Evolutionary conservation across 2,888 invertebrate genomes (phyloP).

Genomic region (Philaethria dido): DNA sequence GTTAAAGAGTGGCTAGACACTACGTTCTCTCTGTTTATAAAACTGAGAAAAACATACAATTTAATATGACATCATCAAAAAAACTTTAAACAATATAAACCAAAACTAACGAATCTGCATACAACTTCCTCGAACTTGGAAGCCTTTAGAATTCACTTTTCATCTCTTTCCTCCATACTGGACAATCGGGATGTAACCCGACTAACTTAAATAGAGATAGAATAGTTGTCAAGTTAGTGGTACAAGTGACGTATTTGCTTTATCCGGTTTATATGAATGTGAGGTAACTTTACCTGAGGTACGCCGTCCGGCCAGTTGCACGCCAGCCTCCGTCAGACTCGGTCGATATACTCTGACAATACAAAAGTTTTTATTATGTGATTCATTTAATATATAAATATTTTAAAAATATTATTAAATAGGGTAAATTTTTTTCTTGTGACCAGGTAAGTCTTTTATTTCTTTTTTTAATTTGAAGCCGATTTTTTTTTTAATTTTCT

Average conservation of each 20-base stretch:
- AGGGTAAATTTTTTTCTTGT: conserved; percentile 2
- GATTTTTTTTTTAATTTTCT: neutral
- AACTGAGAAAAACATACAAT: too few species aligned
- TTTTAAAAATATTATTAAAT: neutral
- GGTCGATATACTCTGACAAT: conserved; percentile 42
- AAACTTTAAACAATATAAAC: neutral
- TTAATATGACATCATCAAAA: neutral
- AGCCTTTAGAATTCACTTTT: conserved; percentile 61
- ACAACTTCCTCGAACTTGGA: conserved; percentile 49
- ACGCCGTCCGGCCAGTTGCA: conserved; percentile 67
- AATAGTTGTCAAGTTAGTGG: conserved; percentile 23
- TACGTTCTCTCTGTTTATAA: too few species aligned
- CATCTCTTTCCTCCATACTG: conserved; percentile 67
- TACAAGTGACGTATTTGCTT: conserved; percentile 46
- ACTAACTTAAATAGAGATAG: conserved; percentile 42
- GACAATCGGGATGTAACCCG: conserved; percentile 55
- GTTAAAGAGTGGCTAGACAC: too few species aligned
- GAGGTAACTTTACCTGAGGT: conserved; percentile 72
- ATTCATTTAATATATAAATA: conserved; percentile 1
- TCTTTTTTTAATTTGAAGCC: neutral
- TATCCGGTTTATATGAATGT: conserved; percentile 61
- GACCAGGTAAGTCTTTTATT: neutral
- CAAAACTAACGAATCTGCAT: conserved; percentile 37
- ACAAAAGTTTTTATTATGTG: conserved; percentile 16
- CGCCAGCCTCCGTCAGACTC: conserved; percentile 58